Base-by-base conservation (phyloP, 2,113 vertebrate species). In the Pteruthius melanotis region DNA sequence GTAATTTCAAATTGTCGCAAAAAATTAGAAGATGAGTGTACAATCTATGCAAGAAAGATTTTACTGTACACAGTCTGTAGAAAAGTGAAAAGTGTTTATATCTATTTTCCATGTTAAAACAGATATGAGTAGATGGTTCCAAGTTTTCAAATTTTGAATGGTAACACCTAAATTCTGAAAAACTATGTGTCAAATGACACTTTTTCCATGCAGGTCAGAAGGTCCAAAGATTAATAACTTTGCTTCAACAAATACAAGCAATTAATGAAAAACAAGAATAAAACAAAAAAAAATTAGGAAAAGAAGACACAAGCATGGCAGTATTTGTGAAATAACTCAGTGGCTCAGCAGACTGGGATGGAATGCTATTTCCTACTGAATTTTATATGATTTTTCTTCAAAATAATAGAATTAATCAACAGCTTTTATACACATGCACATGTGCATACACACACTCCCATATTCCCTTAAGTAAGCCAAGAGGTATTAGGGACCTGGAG, bases 381-480 rank as follows among this genome's bases (percentile, higher is more conserved):
- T 6, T 60, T 28, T 69, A 60, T 49, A 50, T 9, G 6, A 11
- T 40, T 89, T 78, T 92, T 40, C 59, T 79, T 90, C 50, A 59
- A 80, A 94, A 89, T 35, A 88, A 68, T 3, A 49, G 40, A 83
- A 77, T 24, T 61, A 68, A 85, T 83, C 44, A 87, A 47, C 35
- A 89, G 80, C 20, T 89, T 61, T 71, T 75, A 63, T 6, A 69
- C 13, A 72, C 5, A 44, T 0, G 0, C 37, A 64, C 6, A 22
- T 1, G 2, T 8, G 4, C 5, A 9, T 15, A 13, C 1, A 22
- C 30, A 45, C 3, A 30, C 3, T 27, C 28, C 56, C 54, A 10
- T 11, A 83, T 4, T 10, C 22, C 47, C 42, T 28, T 42, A 50
- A 76, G 70, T 33, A 77, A 72, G 10, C 9, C 45, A 91, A 40